Conservation (phyloP, 2,888 invertebrate species). For the Lycia hirtaria region DNA sequence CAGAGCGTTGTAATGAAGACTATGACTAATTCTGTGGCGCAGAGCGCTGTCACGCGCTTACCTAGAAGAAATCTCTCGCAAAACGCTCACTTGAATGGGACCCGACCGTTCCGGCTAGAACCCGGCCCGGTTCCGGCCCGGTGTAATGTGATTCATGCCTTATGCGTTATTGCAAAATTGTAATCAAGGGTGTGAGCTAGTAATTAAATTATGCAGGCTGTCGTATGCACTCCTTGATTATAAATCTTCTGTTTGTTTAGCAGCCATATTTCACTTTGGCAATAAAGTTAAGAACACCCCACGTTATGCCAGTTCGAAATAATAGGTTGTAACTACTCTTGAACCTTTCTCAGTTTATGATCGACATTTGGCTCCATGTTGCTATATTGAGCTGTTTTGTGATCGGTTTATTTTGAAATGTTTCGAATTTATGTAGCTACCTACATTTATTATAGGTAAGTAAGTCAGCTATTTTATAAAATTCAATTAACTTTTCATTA, state of each 20-base stretch:
- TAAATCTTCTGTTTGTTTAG: constrained; percentile 78
- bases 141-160: no score
- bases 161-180: constrained; percentile 83
- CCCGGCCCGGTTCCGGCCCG: no score
- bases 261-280: constrained; percentile 45
- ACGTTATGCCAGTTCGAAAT: constrained; percentile 17
- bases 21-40: no score
- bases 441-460: no score
- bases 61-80: no score
- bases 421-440: background rate
- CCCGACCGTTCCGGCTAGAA: no score
- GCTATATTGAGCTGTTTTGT: background rate
- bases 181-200: constrained; percentile 82
- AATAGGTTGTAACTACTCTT: constrained; percentile 31
- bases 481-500: no score
- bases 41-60: no score
- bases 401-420: constrained; percentile 2
- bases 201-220: constrained; percentile 84
- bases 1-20: no score
- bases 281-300: constrained; percentile 25
- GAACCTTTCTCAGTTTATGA: constrained; percentile 31
- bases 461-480: no score
- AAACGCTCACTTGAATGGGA: no score
- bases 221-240: constrained; percentile 79
- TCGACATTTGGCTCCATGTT: constrained; percentile 23